Evolutionary conservation across 2,888 invertebrate genomes (phyloP), one percentile per base, ranked within the genome.

Genomic region (Pyrrhia umbra): DNA sequence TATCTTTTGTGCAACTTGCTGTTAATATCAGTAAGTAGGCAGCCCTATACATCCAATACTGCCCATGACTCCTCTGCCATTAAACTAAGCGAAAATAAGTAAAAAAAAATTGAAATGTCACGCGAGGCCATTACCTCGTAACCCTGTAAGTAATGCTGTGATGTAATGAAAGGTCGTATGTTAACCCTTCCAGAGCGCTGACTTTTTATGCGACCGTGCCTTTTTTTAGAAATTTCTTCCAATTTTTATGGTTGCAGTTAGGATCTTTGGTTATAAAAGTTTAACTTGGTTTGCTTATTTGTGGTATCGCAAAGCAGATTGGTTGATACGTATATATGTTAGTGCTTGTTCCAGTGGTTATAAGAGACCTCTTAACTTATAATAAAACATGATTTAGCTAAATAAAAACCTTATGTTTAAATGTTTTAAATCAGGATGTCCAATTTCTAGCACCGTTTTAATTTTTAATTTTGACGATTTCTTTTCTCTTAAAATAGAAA

Each of bases 81-180:
- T 55, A 52, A 43, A 43, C 10, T 20, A 8, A 51, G 21, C 21
- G 4, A 27, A 37, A 58, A 59, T 49, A 68, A 16, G 55, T 45
- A 34, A 15, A 30, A 57, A 50, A 62, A 49, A 54, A 8, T n/a
- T 51, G 54, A 75, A 79, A 80, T 80, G 79, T 75, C 78, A 80
- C 37, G 55, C 49, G 60, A 58, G 68, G 73, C 69, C 65, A 68
- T 81, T 78, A 70, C 50, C 71, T 46, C 49, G 68, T 69, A 70
- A 81, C 79, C 68, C 66, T 64, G 58, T n/a, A n/a, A n/a, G 68
- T 64, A 70, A 64, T 51, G 52, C 42, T 64, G 42, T 81, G 75
- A 72, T 52, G 72, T 78, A 79, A 79, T 78, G 68, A 78, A 67
- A 72, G 69, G 68, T 59, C 57, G 25, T 15, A 37, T 59, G 15